Conservation (phyloP, 92 coral and sea anemone genomes). For the Bergia sp. region DNA sequence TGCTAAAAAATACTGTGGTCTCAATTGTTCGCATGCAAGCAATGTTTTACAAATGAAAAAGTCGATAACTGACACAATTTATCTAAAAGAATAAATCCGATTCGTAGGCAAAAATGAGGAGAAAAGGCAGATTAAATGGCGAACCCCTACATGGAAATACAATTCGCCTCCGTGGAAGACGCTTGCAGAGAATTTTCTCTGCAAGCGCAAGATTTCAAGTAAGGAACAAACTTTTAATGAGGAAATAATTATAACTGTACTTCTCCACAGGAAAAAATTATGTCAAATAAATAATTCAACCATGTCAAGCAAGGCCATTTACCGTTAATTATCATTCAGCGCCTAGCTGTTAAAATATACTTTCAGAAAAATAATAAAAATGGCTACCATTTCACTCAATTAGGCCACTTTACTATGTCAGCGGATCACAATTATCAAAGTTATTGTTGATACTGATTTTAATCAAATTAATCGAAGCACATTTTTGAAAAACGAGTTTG, state of each 20-base stretch:
- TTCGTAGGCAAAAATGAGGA: background rate
- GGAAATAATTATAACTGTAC: background rate
- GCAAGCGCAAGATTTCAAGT: conserved; percentile 5
- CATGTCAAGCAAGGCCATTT: background rate
- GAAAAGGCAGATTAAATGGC: background rate
- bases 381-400: background rate
- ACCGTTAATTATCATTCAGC: background rate
- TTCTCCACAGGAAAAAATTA: background rate
- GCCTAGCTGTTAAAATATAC: background rate
- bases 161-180: conserved; percentile 9
- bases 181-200: conserved; percentile 21
- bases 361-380: conserved; percentile 3
- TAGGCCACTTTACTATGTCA: background rate
- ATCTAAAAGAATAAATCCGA: background rate
- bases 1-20: background rate
- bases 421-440: background rate
- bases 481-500: background rate
- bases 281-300: too few relatives aligned
- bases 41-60: background rate
- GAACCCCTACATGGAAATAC: background rate
- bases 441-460: background rate
- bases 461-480: background rate
- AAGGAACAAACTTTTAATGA: background rate
- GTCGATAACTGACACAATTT: background rate
- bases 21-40: background rate